Evolutionary conservation across 2,113 vertebrate species (phyloP).

Genomic region (Aix galericulata): DNA sequence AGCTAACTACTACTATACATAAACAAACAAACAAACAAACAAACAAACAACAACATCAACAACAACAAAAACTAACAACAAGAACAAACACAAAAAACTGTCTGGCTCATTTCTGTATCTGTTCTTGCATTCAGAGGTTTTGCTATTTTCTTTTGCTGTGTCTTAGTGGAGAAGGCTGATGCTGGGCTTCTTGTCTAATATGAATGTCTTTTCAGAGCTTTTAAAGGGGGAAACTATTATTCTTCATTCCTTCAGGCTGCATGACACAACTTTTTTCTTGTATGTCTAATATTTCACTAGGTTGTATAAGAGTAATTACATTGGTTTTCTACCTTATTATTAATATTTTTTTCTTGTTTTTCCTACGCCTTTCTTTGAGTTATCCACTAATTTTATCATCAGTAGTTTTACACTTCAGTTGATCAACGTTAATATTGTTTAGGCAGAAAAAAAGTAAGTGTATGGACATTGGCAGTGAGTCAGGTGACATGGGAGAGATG

Average conservation of each 20-base stretch:
- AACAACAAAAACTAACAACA: too few species aligned
- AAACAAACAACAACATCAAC: too few species aligned
- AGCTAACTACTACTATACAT: neutral
- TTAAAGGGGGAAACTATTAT: rapidly evolving
- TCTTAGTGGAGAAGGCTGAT: neutral
- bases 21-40: neutral
- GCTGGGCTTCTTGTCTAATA: neutral
- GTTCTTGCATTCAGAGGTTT: neutral
- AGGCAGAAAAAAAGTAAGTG: neutral
- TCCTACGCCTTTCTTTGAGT: neutral
- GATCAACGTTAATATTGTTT: neutral
- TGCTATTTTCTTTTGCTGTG: neutral
- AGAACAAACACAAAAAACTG: too few species aligned
- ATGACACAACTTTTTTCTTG: neutral
- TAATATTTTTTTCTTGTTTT: neutral
- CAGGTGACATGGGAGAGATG: neutral
- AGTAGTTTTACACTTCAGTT: neutral
- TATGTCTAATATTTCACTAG: neutral
- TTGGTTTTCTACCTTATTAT: neutral
- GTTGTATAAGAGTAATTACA: neutral
- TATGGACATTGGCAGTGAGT: neutral
- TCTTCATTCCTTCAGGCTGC: neutral
- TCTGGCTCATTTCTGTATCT: neutral
- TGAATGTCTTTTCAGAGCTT: neutral
- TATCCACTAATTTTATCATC: neutral